A percentile compares a stretch with the other conserved stretches of the same genome.
These are phyloP conservation scores for Epinotia brunnichana DNA, from an alignment of 2,888 invertebrate species.

Conservation along the genomic window DNA sequence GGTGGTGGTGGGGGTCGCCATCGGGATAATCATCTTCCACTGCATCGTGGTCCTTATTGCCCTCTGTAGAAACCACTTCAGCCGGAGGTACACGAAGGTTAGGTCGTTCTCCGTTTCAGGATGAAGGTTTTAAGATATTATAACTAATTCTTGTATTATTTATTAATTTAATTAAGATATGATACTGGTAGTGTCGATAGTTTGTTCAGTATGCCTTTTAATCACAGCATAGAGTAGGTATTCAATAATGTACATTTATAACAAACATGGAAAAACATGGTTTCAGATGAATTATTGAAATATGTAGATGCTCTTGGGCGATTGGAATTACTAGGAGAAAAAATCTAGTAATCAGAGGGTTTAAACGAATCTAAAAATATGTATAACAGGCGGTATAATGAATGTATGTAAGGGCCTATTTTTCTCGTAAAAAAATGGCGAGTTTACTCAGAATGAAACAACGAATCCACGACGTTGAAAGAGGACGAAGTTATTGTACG, in stretches of 20 bases:
- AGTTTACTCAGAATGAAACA: not conserved
- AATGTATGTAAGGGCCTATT: not conserved
- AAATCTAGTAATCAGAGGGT: too few relatives aligned
- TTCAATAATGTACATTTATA: too few relatives aligned
- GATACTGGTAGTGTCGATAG: too few relatives aligned
- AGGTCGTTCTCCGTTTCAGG: constrained; percentile 55
- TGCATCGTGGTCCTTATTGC: constrained; percentile 82
- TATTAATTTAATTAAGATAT: not conserved
- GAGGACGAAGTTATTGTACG: not conserved
- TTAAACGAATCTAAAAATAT: not conserved
- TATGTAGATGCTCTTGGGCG: too few relatives aligned
- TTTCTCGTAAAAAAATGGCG: constrained; percentile 5
- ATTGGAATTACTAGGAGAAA: too few relatives aligned
- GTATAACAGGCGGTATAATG: not conserved
- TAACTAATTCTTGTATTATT: not conserved
- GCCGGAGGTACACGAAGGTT: constrained; percentile 53
- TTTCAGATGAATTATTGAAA: too few relatives aligned
- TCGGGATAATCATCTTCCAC: constrained; percentile 85
- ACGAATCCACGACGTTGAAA: not conserved
- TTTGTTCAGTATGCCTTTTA: too few relatives aligned
- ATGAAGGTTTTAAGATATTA: not conserved
- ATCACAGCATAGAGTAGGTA: too few relatives aligned
- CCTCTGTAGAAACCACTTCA: constrained; percentile 69
- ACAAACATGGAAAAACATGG: too few relatives aligned
- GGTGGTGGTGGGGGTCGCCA: constrained; percentile 83